Evolutionary conservation across 2,797 vertebrate genomes (phyloP).

Genomic region (Acanthornis magna): DNA sequence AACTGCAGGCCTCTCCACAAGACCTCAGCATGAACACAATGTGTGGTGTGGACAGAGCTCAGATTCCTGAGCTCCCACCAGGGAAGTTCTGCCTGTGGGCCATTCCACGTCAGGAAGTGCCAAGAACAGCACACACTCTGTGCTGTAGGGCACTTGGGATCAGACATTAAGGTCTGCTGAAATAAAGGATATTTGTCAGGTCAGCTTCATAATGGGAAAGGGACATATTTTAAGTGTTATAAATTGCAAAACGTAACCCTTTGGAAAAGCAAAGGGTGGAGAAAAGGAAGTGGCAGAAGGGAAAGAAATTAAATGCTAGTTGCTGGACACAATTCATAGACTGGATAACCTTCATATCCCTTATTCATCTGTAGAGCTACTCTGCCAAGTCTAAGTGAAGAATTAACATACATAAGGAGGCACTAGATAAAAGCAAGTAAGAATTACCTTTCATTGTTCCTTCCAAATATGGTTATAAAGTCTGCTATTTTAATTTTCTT

Average conservation of each 20-base stretch:
- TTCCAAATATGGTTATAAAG: neutral
- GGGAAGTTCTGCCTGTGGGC: neutral
- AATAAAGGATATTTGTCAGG: neutral
- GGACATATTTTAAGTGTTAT: neutral
- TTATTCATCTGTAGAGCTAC: neutral
- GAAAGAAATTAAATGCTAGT: neutral
- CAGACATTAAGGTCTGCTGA: neutral
- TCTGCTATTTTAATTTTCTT: neutral
- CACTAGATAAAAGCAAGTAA: neutral
- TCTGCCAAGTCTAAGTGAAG: neutral
- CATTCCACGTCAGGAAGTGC: neutral
- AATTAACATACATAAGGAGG: neutral
- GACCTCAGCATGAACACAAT: neutral
- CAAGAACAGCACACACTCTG: neutral
- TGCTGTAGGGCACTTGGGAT: neutral
- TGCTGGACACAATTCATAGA: neutral
- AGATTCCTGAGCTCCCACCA: neutral
- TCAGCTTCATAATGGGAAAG: neutral
- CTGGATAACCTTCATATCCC: neutral
- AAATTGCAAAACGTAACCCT: neutral
- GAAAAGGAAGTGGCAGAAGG: neutral
- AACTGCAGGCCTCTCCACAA: accelerated
- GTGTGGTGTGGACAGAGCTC: neutral
- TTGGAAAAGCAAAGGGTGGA: neutral
- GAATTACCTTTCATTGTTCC: neutral